Percentiles rank a stretch among this genome's conserved stretches.
phyloP scores from a whole-genome alignment of 2,797 vertebrate species.

The Helicolenus hilgendorfi region DNA sequence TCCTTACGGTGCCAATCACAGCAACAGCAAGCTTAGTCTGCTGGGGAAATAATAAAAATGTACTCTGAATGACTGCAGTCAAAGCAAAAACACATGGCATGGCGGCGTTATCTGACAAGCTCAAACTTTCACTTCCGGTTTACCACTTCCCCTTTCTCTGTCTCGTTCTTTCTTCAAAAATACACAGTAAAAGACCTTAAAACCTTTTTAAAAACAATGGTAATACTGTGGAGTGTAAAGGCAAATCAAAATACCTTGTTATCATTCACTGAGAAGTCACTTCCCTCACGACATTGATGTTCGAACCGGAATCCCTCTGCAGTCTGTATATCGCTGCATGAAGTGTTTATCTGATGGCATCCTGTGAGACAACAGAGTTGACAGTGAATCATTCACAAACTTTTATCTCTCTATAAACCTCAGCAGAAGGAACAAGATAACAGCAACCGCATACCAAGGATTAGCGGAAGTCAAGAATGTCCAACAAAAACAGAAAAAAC shows the following conservation, averaged over 20 bases:
- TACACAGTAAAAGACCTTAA: background rate
- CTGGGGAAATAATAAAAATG: background rate
- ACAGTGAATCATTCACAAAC: background rate
- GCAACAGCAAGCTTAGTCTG: background rate
- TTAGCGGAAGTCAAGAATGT: background rate
- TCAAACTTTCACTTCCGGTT: background rate
- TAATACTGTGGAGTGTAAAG: background rate
- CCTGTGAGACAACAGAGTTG: background rate
- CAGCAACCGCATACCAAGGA: accelerated
- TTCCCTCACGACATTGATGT: accelerated
- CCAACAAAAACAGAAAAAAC: background rate
- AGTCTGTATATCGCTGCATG: background rate
- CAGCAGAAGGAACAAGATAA: background rate
- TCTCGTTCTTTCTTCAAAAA: background rate
- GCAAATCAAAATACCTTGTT: slow-evolving; percentile 15
- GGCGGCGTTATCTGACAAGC: background rate
- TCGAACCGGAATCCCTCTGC: accelerated
- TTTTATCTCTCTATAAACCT: background rate
- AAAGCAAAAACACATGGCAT: accelerated
- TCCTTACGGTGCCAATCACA: accelerated
- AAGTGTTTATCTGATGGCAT: accelerated
- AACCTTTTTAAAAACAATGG: background rate
- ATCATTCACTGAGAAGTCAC: accelerated
- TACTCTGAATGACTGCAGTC: background rate
- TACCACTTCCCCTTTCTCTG: accelerated